Percentiles rank a stretch among this genome's conserved stretches.
These are phyloP conservation scores for Zaprionus camerounensis DNA, from an alignment of 1,140 invertebrate species.

Conservation along the genomic window DNA sequence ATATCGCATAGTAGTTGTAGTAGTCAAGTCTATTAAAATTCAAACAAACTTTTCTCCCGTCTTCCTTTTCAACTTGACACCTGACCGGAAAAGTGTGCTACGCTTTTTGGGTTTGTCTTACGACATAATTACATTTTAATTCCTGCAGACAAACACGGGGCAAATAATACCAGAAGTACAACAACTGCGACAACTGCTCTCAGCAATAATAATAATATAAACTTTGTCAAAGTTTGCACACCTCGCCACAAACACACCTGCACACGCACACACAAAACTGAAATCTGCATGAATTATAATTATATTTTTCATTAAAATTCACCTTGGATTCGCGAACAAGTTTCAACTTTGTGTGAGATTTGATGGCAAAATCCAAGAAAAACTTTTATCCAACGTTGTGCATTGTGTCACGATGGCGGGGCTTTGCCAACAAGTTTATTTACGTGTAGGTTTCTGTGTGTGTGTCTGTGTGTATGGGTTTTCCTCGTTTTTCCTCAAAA, in stretches of 20 bases:
- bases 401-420: constrained; percentile 35
- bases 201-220: constrained; percentile 59
- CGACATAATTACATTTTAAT: constrained; percentile 81
- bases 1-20: background rate
- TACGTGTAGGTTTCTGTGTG: background rate
- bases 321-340: constrained; percentile 67
- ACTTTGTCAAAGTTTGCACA: constrained; percentile 72
- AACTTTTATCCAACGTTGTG: constrained; percentile 31
- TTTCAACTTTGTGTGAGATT: constrained; percentile 63
- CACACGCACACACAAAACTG: constrained; percentile 2
- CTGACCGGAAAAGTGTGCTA: constrained; percentile 57
- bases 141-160: constrained; percentile 58
- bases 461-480: background rate
- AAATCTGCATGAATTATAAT: constrained; percentile 81
- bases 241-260: constrained; percentile 46
- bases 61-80: constrained; percentile 28
- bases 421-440: background rate
- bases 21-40: constrained; percentile 56
- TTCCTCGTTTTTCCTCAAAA: constrained; percentile 35
- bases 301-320: constrained; percentile 82
- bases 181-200: constrained; percentile 31
- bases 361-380: constrained; percentile 22
- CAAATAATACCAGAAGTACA: constrained; percentile 54
- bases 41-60: constrained; percentile 36
- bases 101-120: constrained; percentile 51